Percentiles rank a stretch among this genome's conserved stretches.
phyloP scores from a whole-genome alignment of 2,797 vertebrate genomes.

The Clarias fuscus region DNA sequence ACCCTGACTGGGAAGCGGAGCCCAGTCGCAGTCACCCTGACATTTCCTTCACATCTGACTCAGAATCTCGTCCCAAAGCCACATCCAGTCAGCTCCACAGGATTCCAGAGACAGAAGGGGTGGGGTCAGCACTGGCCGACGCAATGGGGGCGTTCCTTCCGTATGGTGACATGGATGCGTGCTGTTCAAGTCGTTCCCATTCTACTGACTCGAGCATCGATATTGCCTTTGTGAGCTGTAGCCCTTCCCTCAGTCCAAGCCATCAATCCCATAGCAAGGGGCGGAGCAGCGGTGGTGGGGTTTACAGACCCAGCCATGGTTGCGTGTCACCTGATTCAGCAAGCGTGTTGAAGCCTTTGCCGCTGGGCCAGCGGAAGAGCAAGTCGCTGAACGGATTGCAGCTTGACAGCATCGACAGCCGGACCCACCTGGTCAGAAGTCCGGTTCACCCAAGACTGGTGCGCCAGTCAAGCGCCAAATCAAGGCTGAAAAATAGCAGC shows the following conservation, averaged over 20 bases:
- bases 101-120: slow-evolving; percentile 84
- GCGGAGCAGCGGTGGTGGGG: slow-evolving; percentile 64
- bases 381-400: slow-evolving; percentile 95
- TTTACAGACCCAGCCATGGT: slow-evolving; percentile 65
- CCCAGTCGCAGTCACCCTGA: slow-evolving; percentile 74
- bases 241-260: slow-evolving; percentile 69
- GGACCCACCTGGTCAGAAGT: slow-evolving; percentile 72
- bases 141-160: slow-evolving; percentile 77
- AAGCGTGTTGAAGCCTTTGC: slow-evolving; percentile 77
- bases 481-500: slow-evolving; percentile 78
- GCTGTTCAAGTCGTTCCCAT: slow-evolving; percentile 79
- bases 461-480: slow-evolving; percentile 78
- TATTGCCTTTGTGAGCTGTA: slow-evolving; percentile 88
- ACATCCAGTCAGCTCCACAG: slow-evolving; percentile 80
- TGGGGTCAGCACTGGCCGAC: slow-evolving; percentile 74
- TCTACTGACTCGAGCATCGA: slow-evolving; percentile 95
- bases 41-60: slow-evolving; percentile 76
- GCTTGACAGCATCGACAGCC: slow-evolving; percentile 83
- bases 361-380: slow-evolving; percentile 88
- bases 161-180: slow-evolving; percentile 61
- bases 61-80: slow-evolving; percentile 77
- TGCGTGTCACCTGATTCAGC: slow-evolving; percentile 74
- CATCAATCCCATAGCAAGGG: slow-evolving; percentile 73
- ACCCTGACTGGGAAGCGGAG: slow-evolving; percentile 82
- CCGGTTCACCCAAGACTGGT: slow-evolving; percentile 84